Evolutionary conservation across 2,113 vertebrate species (phyloP), one percentile per base, ranked within the genome.

Genomic region (Pelobates fuscus): DNA sequence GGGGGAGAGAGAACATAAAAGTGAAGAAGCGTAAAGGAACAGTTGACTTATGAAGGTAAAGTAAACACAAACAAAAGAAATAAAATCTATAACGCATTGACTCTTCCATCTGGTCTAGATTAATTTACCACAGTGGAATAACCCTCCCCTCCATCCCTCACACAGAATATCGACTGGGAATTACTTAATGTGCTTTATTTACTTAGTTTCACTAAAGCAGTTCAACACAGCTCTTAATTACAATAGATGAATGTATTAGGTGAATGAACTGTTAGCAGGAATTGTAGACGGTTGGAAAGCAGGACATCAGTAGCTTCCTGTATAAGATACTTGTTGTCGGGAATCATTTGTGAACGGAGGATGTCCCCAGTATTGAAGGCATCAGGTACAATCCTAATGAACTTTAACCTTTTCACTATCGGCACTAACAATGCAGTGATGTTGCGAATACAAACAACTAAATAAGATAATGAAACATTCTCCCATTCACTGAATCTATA

Each of bases 151-250:
- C 17, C 25, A 62, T 62, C 59, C 63, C 32, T 21, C 58, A 12
- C 18, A 17, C 49, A 75, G 15, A 17, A 25, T 75, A 75, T 75
- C 55, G 63, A 75, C 63, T 66, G 63, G 32, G 37, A 75, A 67
- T 75, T 75, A 75, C 49, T 67, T 75, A 75, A 57, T 67, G 71
- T 12, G 24, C 23, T 74, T 74, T 74, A 74, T 74, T 74, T 74
- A 75, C 71, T 75, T 59, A 18, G 63, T 58, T 59, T 67, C 52
- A 67, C 37, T 58, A 44, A 44, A 27, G 17, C 43, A 5, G 27
- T 32, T 54, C 44, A 32, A 21, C 62, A 46, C n/a, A 21, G 52
- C 37, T 66, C 63, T 66, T 75, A 75, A 67, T 66, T 66, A 67
- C 71, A n/a, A 59, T 58, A 41, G 63, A 75, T 43, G 37, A 59